phyloP scores from a whole-genome alignment of 2,113 vertebrate species.

The Laticauda laticaudata region DNA sequence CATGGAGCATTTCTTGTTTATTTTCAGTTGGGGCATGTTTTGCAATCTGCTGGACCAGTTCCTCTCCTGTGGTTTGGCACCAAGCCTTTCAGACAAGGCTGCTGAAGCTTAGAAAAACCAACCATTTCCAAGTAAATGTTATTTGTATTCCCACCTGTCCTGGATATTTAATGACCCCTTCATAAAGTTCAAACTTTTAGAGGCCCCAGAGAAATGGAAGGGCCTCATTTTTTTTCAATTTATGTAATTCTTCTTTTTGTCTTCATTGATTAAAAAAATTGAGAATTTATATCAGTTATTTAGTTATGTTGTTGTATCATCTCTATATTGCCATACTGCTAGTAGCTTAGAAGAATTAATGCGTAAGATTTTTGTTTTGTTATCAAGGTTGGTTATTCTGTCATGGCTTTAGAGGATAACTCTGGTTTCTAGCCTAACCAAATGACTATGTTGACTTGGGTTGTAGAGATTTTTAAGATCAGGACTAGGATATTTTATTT shows the following conservation, averaged over 20 bases:
- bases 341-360: background rate
- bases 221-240: background rate
- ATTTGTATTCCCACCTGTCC: background rate
- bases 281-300: background rate
- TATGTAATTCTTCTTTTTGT: background rate
- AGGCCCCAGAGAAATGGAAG: background rate
- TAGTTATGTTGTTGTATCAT: background rate
- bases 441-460: background rate
- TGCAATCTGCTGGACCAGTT: background rate
- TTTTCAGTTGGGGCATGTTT: slow-evolving; percentile 26
- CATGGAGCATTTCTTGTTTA: slow-evolving; percentile 11
- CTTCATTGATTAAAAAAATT: background rate
- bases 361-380: background rate
- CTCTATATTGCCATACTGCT: background rate
- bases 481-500: background rate
- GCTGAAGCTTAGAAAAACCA: background rate
- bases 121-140: background rate
- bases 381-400: background rate
- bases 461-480: background rate
- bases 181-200: background rate
- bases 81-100: background rate
- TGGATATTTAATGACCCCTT: background rate
- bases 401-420: background rate
- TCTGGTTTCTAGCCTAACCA: background rate
- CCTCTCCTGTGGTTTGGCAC: background rate